Evolutionary conservation across 2,888 invertebrate genomes (phyloP), one percentile per base, ranked within the genome.

Genomic region (Tupiocoris notatus): DNA sequence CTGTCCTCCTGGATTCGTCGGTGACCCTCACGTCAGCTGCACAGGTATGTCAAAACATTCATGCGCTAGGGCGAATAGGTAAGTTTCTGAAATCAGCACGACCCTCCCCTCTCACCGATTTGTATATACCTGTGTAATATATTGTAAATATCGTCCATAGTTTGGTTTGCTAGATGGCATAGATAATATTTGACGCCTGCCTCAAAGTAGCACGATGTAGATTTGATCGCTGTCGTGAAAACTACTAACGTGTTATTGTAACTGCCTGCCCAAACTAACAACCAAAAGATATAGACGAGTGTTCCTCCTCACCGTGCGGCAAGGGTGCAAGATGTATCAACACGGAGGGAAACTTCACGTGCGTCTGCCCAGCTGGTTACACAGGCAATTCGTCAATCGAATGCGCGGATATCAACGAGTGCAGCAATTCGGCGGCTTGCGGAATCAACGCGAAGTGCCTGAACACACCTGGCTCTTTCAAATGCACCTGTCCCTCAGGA

Each of bases 1-100:
- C 63, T 95, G 95, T 84, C 93, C 93, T 70, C 89, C 90, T 81
- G 95, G 95, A 81, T 93, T 89, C 84, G 87, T 89, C 80, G 94
- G 94, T 81, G 90, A 95, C 84, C 92, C 94, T 20, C 87, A 89
- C 83, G 85, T 58, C 25, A 65, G 70, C 2, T 78, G 78, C 54
- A 54, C 77, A 57, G 78, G 78, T 78, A 78, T 22, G 74, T 65
- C 61, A 12, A 17, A 20, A 57, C 1, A 2, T 20, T 67, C 22
- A 12, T 1, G 16, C 23, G 17, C 16, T 65, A 62, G 24, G 64
- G 65, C 56, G 6, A n/a, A 17, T 17, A 20, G 76, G 76, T 76
- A 68, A 76, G 76, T 76, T 66, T 61, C 68, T 22, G 65, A 75
- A 75, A 68, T 75, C 76, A 76, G 76, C 76, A 76, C 76, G 61